Evolutionary conservation across 1,140 invertebrate genomes (phyloP).

Genomic region (Matsumurasca onukii): DNA sequence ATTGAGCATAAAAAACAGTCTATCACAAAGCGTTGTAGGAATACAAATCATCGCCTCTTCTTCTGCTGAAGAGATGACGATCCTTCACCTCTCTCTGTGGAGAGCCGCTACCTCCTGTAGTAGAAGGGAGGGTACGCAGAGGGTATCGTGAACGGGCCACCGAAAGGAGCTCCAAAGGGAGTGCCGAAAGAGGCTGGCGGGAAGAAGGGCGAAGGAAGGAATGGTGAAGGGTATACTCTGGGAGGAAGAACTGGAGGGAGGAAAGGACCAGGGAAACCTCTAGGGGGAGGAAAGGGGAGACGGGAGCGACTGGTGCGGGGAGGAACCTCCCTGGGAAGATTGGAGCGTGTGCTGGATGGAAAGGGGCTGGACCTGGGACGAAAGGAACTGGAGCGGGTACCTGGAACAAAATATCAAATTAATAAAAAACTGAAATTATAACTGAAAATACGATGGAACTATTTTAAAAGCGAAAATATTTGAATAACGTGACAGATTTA

Average conservation of each 20-base stretch:
- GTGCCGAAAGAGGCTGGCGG: neutral
- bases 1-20: too few relatives aligned
- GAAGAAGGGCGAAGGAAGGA: slow-evolving; percentile 41
- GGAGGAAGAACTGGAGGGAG: slow-evolving; percentile 11
- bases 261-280: slow-evolving; percentile 30
- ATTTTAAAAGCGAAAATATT: too few relatives aligned
- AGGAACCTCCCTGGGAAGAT: neutral
- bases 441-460: too few relatives aligned
- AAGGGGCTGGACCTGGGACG: neutral
- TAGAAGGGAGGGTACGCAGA: slow-evolving; percentile 11
- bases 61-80: too few relatives aligned
- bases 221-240: slow-evolving; percentile 30
- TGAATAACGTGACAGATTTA: too few relatives aligned
- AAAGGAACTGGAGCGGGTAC: neutral
- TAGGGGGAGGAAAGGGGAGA: slow-evolving; percentile 41
- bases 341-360: neutral
- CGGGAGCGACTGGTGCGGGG: slow-evolving; percentile 23
- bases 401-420: too few relatives aligned
- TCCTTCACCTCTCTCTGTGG: too few relatives aligned
- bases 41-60: too few relatives aligned
- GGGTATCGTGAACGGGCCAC: slow-evolving; percentile 11
- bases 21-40: too few relatives aligned
- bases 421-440: too few relatives aligned
- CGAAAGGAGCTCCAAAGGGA: neutral
- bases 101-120: slow-evolving; percentile 4